Evolutionary conservation across 2,113 vertebrate species (phyloP).

Genomic region (Ophiodon elongatus): DNA sequence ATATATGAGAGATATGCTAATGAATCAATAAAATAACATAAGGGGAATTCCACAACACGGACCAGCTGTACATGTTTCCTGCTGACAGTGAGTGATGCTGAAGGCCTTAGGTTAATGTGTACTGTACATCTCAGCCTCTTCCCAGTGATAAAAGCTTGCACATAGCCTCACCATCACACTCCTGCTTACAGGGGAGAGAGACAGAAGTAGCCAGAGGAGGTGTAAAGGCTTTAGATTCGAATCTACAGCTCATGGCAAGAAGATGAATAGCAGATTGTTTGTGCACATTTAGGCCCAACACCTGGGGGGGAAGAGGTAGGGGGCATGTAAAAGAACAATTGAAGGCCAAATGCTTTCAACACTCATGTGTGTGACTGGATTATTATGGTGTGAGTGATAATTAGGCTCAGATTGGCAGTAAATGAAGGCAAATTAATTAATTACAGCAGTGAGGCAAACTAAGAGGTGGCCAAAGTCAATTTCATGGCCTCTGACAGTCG

Average conservation of each 20-base stretch:
- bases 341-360: slow-evolving; percentile 13
- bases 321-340: slow-evolving; percentile 3
- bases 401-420: slow-evolving; percentile 56
- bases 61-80: neutral
- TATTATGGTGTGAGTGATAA: slow-evolving; percentile 42
- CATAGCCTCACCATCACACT: slow-evolving; percentile 30
- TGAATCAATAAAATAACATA: slow-evolving; percentile 19
- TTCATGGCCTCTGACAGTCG: slow-evolving; percentile 58
- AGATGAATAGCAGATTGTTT: slow-evolving; percentile 37
- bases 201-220: slow-evolving; percentile 33
- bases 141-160: slow-evolving; percentile 46
- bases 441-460: slow-evolving; percentile 66
- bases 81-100: slow-evolving; percentile 10
- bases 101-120: slow-evolving; percentile 36
- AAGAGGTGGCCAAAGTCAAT: slow-evolving; percentile 72
- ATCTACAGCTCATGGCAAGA: slow-evolving; percentile 41
- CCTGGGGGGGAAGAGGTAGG: slow-evolving; percentile 1
- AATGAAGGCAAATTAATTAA: slow-evolving; percentile 76
- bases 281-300: slow-evolving; percentile 4
- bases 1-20: slow-evolving; percentile 15
- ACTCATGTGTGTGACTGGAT: slow-evolving; percentile 54
- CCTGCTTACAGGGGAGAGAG: slow-evolving; percentile 23
- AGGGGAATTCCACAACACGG: neutral
- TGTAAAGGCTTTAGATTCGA: slow-evolving; percentile 55
- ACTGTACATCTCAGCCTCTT: slow-evolving; percentile 9